These are phyloP conservation scores for Panzeria rudis DNA, from an alignment of 2,888 invertebrate genomes.

Conservation along the genomic window DNA sequence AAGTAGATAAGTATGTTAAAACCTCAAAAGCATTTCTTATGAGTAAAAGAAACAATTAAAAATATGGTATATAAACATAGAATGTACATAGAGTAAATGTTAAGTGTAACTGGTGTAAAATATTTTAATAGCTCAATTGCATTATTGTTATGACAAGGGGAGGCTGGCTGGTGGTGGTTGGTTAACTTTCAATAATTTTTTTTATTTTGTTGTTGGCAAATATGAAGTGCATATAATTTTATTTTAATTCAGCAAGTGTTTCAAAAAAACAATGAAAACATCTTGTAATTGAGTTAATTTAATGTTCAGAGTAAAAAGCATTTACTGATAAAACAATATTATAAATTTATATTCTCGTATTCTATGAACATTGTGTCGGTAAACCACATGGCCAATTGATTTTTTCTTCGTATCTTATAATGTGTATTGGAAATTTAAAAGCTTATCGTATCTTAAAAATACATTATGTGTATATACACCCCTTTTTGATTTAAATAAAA, in stretches of 20 bases:
- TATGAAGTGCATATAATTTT: conserved; percentile 72
- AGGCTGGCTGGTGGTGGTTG: conserved; percentile 45
- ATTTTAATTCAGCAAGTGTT: conserved; percentile 77
- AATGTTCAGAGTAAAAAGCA: conserved; percentile 72
- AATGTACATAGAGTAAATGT: neutral
- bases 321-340: conserved; percentile 70
- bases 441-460: conserved; percentile 49
- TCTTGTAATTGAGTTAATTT: conserved; percentile 70
- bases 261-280: conserved; percentile 54
- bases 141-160: conserved; percentile 65
- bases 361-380: conserved; percentile 11
- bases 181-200: conserved; percentile 46
- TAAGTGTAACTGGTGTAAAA: conserved; percentile 59
- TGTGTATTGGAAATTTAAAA: conserved; percentile 52
- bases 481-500: conserved; percentile 41
- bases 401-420: conserved; percentile 28
- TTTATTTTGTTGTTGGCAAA: conserved; percentile 66
- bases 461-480: conserved; percentile 21
- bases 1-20: conserved; percentile 69
- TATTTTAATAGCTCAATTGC: conserved; percentile 65
- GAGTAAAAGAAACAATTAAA: conserved; percentile 33
- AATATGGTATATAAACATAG: neutral
- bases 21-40: conserved; percentile 51
- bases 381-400: conserved; percentile 70
- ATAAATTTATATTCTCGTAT: conserved; percentile 19